A percentile compares a stretch with the other conserved stretches of the same genome.
These are phyloP conservation scores for Sturmia bella DNA, from an alignment of 2,888 invertebrate species.

Conservation along the genomic window DNA sequence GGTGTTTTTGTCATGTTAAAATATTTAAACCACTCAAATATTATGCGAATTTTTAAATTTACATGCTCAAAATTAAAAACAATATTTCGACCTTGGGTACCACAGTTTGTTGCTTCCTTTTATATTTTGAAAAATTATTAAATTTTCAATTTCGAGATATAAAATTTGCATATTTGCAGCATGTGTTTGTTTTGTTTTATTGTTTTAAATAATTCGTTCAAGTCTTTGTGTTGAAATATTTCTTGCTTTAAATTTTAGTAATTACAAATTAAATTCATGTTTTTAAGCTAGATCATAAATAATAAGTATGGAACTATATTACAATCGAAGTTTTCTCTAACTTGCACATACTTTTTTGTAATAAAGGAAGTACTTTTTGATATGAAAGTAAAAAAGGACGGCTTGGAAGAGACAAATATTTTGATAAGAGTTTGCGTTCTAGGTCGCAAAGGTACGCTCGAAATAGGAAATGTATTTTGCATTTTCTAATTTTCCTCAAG, in stretches of 20 bases:
- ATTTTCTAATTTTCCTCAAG: too few relatives aligned
- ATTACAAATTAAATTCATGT: conserved; percentile 49
- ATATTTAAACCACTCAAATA: not conserved
- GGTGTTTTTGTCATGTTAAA: not conserved
- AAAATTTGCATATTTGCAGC: conserved; percentile 51
- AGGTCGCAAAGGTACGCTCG: too few relatives aligned
- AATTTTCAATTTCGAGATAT: conserved; percentile 34
- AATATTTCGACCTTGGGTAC: not conserved
- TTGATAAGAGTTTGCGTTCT: too few relatives aligned
- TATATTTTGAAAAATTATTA: conserved; percentile 24
- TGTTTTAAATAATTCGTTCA: conserved; percentile 48
- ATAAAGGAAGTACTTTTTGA: too few relatives aligned
- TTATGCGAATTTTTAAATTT: conserved; percentile 21
- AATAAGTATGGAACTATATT: conserved; percentile 36
- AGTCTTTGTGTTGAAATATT: conserved; percentile 48
- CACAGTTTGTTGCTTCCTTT: not conserved
- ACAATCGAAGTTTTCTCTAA: conserved; percentile 39
- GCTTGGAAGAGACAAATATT: too few relatives aligned
- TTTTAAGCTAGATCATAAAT: conserved; percentile 17
- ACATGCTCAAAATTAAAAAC: conserved; percentile 4
- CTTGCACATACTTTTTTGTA: too few relatives aligned
- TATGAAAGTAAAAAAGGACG: too few relatives aligned
- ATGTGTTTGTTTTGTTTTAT: conserved; percentile 1
- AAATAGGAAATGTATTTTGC: too few relatives aligned
- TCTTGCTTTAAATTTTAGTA: conserved; percentile 31